A percentile compares a stretch with the other conserved stretches of the same genome.
These are phyloP conservation scores for Melanotaenia trifasciata DNA, from an alignment of 2,797 vertebrate species.

Conservation along the genomic window DNA sequence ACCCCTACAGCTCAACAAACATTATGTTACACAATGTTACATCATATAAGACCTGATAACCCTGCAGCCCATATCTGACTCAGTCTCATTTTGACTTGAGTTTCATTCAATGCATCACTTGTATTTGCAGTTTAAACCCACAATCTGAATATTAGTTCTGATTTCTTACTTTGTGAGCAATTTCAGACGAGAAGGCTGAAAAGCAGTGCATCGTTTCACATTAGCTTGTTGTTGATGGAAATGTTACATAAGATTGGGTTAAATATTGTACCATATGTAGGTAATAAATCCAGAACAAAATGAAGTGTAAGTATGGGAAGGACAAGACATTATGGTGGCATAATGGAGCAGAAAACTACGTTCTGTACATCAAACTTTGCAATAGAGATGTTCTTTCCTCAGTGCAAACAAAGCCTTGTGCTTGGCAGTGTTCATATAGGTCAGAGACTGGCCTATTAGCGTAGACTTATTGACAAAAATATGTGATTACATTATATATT, in stretches of 20 bases:
- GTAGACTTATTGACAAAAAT: too few species aligned
- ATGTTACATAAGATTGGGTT: background rate
- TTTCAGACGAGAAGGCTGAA: background rate
- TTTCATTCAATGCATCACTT: background rate
- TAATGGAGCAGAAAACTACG: too few species aligned
- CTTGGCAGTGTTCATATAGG: too few species aligned
- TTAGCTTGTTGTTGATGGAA: background rate
- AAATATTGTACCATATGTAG: background rate
- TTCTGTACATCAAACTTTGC: too few species aligned
- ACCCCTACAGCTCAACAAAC: background rate
- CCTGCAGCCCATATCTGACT: background rate
- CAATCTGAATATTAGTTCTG: background rate
- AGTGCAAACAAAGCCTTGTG: too few species aligned
- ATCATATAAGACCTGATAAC: background rate
- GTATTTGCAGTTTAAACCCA: background rate
- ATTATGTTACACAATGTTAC: background rate
- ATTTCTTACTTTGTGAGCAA: constrained; percentile 1
- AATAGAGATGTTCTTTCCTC: too few species aligned
- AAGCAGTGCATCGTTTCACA: background rate
- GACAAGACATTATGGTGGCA: too few species aligned
- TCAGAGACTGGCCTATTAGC: too few species aligned
- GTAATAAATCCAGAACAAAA: background rate
- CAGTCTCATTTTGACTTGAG: background rate
- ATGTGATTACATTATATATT: too few species aligned
- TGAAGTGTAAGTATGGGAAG: too few species aligned